phyloP scores from a whole-genome alignment of 2,888 invertebrate genomes.

The Hyposoter didymator region DNA sequence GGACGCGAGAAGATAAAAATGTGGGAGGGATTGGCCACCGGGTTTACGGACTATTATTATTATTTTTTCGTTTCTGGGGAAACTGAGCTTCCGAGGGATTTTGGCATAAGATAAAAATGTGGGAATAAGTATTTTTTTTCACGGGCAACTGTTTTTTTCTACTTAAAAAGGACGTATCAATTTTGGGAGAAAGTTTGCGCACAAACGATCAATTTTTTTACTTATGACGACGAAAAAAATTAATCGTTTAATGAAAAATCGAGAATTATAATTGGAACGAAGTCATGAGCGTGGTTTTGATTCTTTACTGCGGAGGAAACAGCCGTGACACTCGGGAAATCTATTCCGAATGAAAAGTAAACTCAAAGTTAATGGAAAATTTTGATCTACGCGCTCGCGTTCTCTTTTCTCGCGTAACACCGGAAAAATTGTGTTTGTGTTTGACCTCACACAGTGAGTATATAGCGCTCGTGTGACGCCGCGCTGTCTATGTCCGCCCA shows the following conservation, averaged over 20 bases:
- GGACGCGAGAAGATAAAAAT: not conserved
- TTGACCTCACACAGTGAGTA: not conserved
- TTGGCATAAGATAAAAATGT: constrained; percentile 3
- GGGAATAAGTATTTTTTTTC: not conserved
- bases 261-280: no score
- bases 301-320: not conserved
- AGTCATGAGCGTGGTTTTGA: not conserved
- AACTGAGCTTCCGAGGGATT: constrained; percentile 2
- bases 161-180: not conserved
- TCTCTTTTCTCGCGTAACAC: not conserved
- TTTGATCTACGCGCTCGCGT: constrained; percentile 4
- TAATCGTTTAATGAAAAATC: no score
- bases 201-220: not conserved
- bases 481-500: constrained; percentile 58
- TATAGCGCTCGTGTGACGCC: constrained; percentile 41
- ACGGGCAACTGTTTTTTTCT: not conserved
- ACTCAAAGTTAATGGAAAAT: constrained; percentile 2
- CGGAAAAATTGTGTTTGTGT: constrained; percentile 40
- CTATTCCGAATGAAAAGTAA: not conserved
- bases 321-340: not conserved
- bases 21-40: not conserved
- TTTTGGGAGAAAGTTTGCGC: not conserved
- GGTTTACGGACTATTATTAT: constrained; percentile 8
- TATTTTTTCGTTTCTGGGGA: not conserved
- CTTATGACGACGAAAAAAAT: not conserved